These are phyloP conservation scores for Mormyrops boulengeri DNA, from an alignment of 2,797 vertebrate species.

Conservation along the genomic window DNA sequence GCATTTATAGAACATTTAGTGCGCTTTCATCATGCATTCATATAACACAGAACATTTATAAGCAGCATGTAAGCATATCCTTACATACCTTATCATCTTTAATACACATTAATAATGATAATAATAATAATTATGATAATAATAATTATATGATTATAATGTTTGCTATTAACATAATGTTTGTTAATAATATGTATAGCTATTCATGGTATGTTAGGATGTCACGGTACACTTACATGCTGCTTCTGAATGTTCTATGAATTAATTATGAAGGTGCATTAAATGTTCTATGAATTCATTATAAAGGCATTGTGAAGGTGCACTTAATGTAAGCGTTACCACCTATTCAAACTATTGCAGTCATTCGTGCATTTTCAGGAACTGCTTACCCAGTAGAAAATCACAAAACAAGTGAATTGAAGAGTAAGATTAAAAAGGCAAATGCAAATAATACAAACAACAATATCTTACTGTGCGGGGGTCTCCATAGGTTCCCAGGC, in stretches of 20 bases:
- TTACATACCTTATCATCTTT: not conserved
- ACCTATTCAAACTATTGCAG: not conserved
- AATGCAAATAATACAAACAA: not conserved
- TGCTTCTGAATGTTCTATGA: not conserved
- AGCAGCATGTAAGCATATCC: not conserved
- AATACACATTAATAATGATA: not conserved
- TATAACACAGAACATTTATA: not conserved
- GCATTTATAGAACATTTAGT: not conserved
- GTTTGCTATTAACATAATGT: not conserved
- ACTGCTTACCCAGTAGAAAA: not conserved
- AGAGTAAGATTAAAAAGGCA: not conserved
- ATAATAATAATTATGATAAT: too few relatives aligned
- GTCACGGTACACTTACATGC: not conserved
- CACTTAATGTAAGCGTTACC: not conserved
- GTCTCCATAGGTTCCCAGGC: constrained; percentile 77
- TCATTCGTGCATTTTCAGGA: not conserved
- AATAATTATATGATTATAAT: not conserved
- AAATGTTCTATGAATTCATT: not conserved
- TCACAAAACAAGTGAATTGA: not conserved
- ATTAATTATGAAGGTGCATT: not conserved
- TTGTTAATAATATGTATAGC: not conserved
- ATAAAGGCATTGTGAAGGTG: not conserved
- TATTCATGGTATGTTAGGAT: not conserved
- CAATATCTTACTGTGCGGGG: constrained; percentile 61
- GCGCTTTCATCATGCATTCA: not conserved